phyloP scores from a whole-genome alignment of 2,113 vertebrate genomes.

The Pungitius pungitius region DNA sequence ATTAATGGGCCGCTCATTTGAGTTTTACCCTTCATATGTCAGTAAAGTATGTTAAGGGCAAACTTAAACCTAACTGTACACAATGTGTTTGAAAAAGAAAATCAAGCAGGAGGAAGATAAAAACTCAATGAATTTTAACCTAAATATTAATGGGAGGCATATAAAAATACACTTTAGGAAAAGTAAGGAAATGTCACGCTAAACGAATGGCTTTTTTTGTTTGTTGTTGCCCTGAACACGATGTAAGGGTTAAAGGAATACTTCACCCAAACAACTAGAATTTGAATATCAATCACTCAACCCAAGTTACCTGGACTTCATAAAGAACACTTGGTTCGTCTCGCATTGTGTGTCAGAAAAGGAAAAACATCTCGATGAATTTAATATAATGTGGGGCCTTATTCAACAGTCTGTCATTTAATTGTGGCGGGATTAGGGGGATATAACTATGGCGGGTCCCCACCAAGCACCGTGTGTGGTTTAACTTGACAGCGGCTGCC shows the following conservation, averaged over 20 bases:
- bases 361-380: background rate
- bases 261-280: background rate
- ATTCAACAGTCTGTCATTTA: constrained; percentile 24
- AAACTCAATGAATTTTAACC: constrained; percentile 20
- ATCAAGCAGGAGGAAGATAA: constrained; percentile 17
- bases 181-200: no score
- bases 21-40: constrained; percentile 56
- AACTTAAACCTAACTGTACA: constrained; percentile 57
- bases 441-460: constrained; percentile 25
- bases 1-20: constrained; percentile 63
- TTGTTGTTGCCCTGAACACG: no score
- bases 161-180: background rate
- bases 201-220: no score
- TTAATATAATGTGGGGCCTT: background rate
- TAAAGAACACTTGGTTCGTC: background rate
- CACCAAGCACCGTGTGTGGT: constrained; percentile 23
- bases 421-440: constrained; percentile 16
- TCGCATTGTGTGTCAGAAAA: background rate
- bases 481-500: constrained; percentile 32
- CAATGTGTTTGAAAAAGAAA: background rate
- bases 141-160: constrained; percentile 30
- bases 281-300: background rate
- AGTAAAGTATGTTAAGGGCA: constrained; percentile 62
- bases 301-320: background rate
- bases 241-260: background rate